These are phyloP conservation scores for Noctua pronuba DNA, from an alignment of 2,888 invertebrate genomes.

Conservation along the genomic window DNA sequence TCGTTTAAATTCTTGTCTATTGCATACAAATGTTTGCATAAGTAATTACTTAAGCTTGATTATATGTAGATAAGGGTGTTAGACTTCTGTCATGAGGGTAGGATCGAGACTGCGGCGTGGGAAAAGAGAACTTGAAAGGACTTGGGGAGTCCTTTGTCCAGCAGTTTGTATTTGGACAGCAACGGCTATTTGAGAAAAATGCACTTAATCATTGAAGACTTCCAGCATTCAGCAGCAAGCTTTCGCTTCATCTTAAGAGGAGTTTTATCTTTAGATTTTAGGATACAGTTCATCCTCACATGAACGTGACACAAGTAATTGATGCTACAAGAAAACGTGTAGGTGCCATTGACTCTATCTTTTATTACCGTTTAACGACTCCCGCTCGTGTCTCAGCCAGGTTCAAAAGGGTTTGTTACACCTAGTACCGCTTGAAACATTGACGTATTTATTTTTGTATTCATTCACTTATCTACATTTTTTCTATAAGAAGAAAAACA, in stretches of 20 bases:
- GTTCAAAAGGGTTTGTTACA: conserved; percentile 8
- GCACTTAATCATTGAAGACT: background rate
- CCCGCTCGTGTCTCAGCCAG: conserved; percentile 55
- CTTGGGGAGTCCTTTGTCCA: background rate
- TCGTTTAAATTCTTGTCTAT: too few relatives aligned
- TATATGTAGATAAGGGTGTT: too few relatives aligned
- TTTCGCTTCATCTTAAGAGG: background rate
- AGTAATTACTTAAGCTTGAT: too few relatives aligned
- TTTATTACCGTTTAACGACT: conserved; percentile 72
- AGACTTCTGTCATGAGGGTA: background rate
- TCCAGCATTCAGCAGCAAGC: background rate
- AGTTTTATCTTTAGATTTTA: background rate
- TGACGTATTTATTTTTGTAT: background rate
- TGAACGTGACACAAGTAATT: conserved; percentile 65
- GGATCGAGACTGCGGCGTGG: background rate
- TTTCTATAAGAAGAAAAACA: background rate
- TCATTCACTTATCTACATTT: background rate
- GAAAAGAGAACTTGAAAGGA: background rate
- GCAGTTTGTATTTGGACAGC: background rate
- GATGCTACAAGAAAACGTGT: conserved; percentile 66
- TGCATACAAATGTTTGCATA: too few relatives aligned
- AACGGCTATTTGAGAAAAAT: background rate
- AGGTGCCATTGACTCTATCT: conserved; percentile 69
- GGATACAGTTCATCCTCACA: conserved; percentile 62
- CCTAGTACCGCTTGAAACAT: background rate